Evolutionary conservation across 2,113 vertebrate genomes (phyloP), one percentile per base, ranked within the genome.

Genomic region (Anarhynchus alexandrinus): DNA sequence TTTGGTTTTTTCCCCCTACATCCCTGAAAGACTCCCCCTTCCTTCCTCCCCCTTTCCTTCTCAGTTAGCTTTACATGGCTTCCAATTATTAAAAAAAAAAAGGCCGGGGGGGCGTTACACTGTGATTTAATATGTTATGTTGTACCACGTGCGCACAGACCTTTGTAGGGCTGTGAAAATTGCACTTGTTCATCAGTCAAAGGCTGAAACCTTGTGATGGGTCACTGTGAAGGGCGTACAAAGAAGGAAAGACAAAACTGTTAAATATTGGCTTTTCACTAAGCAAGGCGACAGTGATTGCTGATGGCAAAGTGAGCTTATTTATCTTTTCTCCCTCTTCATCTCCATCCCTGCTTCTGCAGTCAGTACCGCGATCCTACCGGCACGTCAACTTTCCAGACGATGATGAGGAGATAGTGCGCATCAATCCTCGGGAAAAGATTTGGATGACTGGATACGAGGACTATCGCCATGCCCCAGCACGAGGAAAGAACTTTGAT

Each of bases 381-480:
- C 98, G 98, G 17, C 99, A 99, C 7, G 98, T 99, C 97, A 99
- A 98, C 97, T 99, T 99, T 76, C 98, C 98, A 5, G 99, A 99
- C 5, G 99, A 99, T 12, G 99, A 99, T 2, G 99, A 99, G 95
- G 99, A 99, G 95, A 99, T 99, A 8, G 99, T 99, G 54, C 99
- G 99, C 38, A 99, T 99, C 98, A 99, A 99, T 96, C 99, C 99
- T 16, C 98, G 99, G 58, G 99, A 99, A 92, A 99, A 99, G 97
- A 98, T 98, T 96, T 99, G 99, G 99, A 98, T 99, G 96, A 99
- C 99, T 0, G 99, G 99, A 36, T 99, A 99, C 5, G 99, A 99
- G 98, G 99, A 99, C 94, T 99, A 99, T 96, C 98, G 99, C 57
- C 99, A 99, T 58, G 99, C 99, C 13, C 99, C 99, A 0, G 97